These are phyloP conservation scores for Macrotrachela quadricornifera DNA, from an alignment of 1,140 invertebrate genomes.

Conservation along the genomic window DNA sequence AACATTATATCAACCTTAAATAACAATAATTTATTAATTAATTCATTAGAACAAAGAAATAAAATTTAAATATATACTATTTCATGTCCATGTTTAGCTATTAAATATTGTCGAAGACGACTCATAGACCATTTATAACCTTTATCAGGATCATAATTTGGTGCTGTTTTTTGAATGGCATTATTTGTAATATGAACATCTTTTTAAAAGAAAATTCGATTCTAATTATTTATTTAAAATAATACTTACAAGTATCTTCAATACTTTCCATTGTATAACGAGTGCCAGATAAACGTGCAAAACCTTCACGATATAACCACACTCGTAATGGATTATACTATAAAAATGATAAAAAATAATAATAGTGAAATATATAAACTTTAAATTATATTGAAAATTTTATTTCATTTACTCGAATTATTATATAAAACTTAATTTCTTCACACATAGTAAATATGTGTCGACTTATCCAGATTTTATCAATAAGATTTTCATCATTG, in stretches of 20 bases:
- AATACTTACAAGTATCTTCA: constrained; percentile 27
- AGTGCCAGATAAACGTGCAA: constrained; percentile 34
- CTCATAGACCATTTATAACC: constrained; percentile 34
- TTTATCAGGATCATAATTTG: constrained; percentile 35
- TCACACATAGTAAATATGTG: no score
- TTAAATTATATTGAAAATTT: no score
- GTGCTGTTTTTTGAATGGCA: constrained; percentile 34
- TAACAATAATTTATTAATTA: no score
- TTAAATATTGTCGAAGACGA: constrained; percentile 27
- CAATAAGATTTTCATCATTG: constrained; percentile 47
- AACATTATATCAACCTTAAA: no score
- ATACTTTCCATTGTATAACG: constrained; percentile 31
- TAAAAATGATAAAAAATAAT: constrained; percentile 9
- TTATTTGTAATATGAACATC: constrained; percentile 36
- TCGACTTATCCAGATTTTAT: constrained; percentile 39
- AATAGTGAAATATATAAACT: neutral
- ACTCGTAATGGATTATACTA: constrained; percentile 31
- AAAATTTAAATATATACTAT: neutral
- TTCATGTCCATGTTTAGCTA: constrained; percentile 28
- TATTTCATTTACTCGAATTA: no score
- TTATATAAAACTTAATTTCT: no score
- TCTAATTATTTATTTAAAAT: no score
- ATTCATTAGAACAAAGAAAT: no score
- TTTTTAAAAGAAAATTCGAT: constrained; percentile 8
- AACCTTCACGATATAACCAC: constrained; percentile 34